Base-by-base conservation (phyloP, 2,888 invertebrate genomes). In the Merodon equestris region DNA sequence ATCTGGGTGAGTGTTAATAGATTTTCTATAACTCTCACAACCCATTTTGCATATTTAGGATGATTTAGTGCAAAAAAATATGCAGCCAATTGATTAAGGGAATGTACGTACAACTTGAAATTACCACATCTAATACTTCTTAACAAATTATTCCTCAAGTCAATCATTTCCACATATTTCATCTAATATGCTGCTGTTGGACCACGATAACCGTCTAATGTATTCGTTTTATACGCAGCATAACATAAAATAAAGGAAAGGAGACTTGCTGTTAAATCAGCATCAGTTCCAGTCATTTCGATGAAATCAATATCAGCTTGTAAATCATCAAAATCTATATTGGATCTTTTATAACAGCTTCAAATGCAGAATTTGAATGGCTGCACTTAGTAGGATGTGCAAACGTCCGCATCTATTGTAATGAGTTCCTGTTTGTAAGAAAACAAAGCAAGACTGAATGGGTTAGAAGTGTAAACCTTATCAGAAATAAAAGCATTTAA, bases 11-110 rank as follows among this genome's bases (percentile, higher is more conserved):
- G 38, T 60, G 10, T 38, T 13, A 17, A 42, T 10, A 61, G 19
- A 42, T 61, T 61, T 14, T 50, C 19, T 15, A 5, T 4, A 14
- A 40, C 1, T 42, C 18, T 61, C 15, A 61, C 34, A 10, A 13
- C 18, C 61, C 61, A 61, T 38, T 42, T 50, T 9, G 42, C 51
- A 27, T 61, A 61, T 9, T 61, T 61, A 10, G 12, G 34, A 15
- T 51, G 61, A 27, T 61, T 61, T 17, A 40, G n/a, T 0, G 13
- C 38, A 47, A 61, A 61, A 15, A 61, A 61, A 10, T 61, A 61
- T 14, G 45, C 57, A 50, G 40, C 47, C 15, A 40, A 38, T 38
- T 38, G 34, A 15, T 40, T 50, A n/a, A 50, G 19, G 19, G 19
- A 61, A 27, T 51, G n/a, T 12, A 50, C 18, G 18, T 40, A 50